Percentiles rank a stretch among this genome's conserved stretches.
Evolutionary conservation across 2,113 vertebrate genomes (phyloP).

Genomic region (Tursiops truncatus): DNA sequence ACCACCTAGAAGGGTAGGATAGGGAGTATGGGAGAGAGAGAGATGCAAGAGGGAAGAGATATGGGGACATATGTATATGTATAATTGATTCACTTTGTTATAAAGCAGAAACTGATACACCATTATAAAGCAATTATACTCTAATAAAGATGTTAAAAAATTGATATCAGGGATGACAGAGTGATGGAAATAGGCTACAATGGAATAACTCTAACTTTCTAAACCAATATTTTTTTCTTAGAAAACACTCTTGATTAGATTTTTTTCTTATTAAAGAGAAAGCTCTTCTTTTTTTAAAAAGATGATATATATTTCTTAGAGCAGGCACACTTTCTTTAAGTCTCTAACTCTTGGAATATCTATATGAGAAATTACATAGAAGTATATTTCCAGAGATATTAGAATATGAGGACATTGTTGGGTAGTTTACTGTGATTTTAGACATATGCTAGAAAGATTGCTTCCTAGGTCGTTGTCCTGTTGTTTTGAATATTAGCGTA

Average conservation of each 20-base stretch:
- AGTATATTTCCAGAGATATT: neutral
- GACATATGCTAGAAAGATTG: neutral
- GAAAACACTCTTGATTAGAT: neutral
- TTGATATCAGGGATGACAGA: neutral
- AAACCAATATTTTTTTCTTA: neutral
- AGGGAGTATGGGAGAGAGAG: no score
- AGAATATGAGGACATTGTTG: neutral
- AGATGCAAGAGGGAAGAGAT: no score
- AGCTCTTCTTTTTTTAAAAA: neutral
- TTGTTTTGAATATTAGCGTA: neutral
- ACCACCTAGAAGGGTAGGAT: no score
- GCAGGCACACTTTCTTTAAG: neutral
- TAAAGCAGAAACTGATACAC: no score
- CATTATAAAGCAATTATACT: no score
- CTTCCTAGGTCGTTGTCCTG: neutral
- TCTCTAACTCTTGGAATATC: neutral
- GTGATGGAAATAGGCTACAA: neutral
- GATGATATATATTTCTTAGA: neutral
- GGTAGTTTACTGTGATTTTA: neutral
- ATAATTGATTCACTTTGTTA: no score
- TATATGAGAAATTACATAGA: neutral
- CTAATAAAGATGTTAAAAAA: neutral
- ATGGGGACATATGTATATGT: no score
- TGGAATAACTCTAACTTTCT: neutral
- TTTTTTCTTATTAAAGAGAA: neutral